These are phyloP conservation scores for Anguilla japonica DNA, from an alignment of 2,113 vertebrate genomes.

Conservation along the genomic window DNA sequence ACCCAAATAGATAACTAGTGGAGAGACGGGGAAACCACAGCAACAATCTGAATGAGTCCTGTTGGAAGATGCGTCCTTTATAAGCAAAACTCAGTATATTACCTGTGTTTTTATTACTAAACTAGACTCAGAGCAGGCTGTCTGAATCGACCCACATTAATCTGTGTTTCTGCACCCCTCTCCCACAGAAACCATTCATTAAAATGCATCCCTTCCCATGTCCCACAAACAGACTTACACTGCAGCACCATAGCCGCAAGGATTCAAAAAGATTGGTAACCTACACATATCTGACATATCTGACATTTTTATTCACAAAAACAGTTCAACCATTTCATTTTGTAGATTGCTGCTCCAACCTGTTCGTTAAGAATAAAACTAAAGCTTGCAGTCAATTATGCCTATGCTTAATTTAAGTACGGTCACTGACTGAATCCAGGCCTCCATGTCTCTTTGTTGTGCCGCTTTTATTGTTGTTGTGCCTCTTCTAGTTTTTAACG, in stretches of 20 bases:
- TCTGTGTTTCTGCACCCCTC: not conserved
- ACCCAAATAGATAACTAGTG: not conserved
- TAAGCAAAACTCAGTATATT: not conserved
- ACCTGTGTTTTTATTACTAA: not conserved
- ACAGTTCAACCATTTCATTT: not conserved
- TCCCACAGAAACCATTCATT: not conserved
- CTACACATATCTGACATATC: not conserved
- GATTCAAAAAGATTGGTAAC: not conserved
- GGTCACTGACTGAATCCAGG: too few species aligned
- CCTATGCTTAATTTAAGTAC: too few species aligned
- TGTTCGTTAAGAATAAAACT: too few species aligned
- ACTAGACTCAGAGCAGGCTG: not conserved
- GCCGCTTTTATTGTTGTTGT: too few species aligned
- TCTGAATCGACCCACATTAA: not conserved
- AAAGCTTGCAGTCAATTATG: too few species aligned
- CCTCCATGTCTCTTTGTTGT: too few species aligned
- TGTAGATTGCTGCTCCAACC: not conserved
- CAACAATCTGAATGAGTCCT: not conserved
- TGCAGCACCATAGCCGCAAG: not conserved
- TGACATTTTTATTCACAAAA: not conserved
- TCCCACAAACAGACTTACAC: not conserved
- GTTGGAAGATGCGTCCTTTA: not conserved
- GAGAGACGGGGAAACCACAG: not conserved
- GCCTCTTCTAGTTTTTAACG: too few species aligned
- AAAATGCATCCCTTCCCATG: not conserved